A percentile compares a stretch with the other conserved stretches of the same genome.
These are phyloP conservation scores for Okamejei kenojei DNA, from an alignment of 2,797 vertebrate species.

Conservation along the genomic window DNA sequence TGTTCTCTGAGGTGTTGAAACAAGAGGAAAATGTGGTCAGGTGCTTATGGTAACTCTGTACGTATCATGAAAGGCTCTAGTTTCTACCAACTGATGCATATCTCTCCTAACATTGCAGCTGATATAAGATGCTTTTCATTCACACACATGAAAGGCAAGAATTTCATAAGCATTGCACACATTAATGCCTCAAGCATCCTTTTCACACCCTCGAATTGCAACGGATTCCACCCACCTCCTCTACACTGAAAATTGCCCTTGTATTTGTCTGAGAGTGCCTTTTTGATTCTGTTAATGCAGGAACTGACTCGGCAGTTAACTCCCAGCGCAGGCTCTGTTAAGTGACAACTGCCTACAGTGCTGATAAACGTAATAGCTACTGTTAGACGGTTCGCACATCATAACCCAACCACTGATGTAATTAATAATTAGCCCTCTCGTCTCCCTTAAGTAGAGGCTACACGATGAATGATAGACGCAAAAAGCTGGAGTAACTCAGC, in stretches of 20 bases:
- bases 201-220: background rate
- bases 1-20: background rate
- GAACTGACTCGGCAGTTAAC: background rate
- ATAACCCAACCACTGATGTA: background rate
- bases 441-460: background rate
- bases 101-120: too few species aligned
- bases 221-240: background rate
- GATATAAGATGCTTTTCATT: background rate
- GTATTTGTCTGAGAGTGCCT: background rate
- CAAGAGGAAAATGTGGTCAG: background rate
- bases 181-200: background rate
- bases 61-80: background rate
- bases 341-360: background rate
- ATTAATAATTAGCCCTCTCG: conserved; percentile 24
- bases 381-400: background rate
- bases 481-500: too few species aligned
- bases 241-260: background rate
- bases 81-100: background rate
- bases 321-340: background rate
- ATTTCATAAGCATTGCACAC: background rate
- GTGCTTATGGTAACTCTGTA: background rate
- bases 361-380: conserved; percentile 15
- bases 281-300: background rate
- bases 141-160: background rate
- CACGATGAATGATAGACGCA: background rate